Base-by-base conservation (phyloP, 2,888 invertebrate species). In the Eilema griseolum region DNA sequence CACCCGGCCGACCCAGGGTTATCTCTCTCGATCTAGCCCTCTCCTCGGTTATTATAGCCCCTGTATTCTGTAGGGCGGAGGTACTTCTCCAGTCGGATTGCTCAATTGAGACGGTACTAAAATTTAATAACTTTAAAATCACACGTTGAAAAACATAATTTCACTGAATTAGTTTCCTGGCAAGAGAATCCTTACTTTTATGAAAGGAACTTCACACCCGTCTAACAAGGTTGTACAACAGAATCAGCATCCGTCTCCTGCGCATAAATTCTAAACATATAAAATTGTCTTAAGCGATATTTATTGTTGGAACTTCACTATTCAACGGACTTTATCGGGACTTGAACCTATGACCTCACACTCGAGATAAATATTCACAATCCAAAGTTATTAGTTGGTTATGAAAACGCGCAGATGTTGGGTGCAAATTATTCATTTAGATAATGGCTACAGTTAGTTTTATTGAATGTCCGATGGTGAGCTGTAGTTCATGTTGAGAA, bases 341-440 rank as follows among this genome's bases (percentile, higher is more conserved):
- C 73, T 84, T 89, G 89, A 89, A 86, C 90, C 81, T 69, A 75
- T 83, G 90, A 90, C 90, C 90, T 81, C 72, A 81, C 83, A 81
- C 84, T 82, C 74, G 76, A 79, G 65, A 60, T 76, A 79, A 78
- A 75, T 78, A 75, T 76, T 81, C 80, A 82, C 85, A 88, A 88
- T 86, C 85, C 84, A 78, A 82, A 91, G 87, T 89, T 91, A 90
- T 90, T 87, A 86, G 86, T 77, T 75, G 76, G 85, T 83, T 86
- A 88, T 90, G 89, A 91, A 89, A 90, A 86, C 82, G 88, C 86
- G 85, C 88, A 87, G 87, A 89, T 89, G 88, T 88, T 80, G 79
- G 63, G 76, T 67, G 85, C 86, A 88, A 92, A 89, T 92, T 91
- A 92, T 91, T 91, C 90, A 91, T 90, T 90, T 88, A 88, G 89